phyloP scores from a whole-genome alignment of 2,113 vertebrate genomes.

The Aptenodytes forsteri region DNA sequence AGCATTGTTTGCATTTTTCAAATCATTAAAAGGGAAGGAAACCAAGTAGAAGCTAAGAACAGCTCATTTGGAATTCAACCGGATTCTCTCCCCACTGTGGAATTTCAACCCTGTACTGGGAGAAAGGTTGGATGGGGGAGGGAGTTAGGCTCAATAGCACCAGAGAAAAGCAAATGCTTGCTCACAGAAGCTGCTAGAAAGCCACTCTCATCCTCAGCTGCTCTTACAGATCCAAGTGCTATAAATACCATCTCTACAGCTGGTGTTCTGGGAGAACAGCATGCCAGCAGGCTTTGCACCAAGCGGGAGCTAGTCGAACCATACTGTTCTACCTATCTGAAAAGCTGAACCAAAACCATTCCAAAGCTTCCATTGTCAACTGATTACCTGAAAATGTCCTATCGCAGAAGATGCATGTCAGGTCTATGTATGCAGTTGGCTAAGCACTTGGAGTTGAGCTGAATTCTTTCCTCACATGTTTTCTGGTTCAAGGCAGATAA shows the following conservation, averaged over 20 bases:
- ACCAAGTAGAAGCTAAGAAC: constrained; percentile 41
- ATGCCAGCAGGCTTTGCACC: constrained; percentile 34
- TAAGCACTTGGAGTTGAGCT: background rate
- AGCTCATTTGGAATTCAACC: constrained; percentile 60
- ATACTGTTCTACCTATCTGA: background rate
- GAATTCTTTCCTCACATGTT: background rate
- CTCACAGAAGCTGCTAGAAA: constrained; percentile 69
- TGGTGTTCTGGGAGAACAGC: constrained; percentile 35
- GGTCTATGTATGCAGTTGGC: background rate
- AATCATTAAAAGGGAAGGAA: constrained; percentile 63
- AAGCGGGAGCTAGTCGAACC: background rate
- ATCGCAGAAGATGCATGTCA: rapidly evolving
- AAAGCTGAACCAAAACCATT: background rate
- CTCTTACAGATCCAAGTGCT: constrained; percentile 59
- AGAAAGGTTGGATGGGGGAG: constrained; percentile 54
- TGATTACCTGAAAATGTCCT: rapidly evolving
- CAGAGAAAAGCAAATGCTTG: background rate
- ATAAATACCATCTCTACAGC: constrained; percentile 71
- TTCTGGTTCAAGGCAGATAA: background rate
- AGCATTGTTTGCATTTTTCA: constrained; percentile 66
- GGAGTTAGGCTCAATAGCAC: background rate
- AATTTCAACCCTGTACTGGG: constrained; percentile 33
- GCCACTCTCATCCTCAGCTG: constrained; percentile 69
- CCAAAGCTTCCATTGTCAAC: rapidly evolving
- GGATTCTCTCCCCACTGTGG: constrained; percentile 51